Conservation (phyloP, 2,113 vertebrate genomes). For the Anarhynchus alexandrinus region DNA sequence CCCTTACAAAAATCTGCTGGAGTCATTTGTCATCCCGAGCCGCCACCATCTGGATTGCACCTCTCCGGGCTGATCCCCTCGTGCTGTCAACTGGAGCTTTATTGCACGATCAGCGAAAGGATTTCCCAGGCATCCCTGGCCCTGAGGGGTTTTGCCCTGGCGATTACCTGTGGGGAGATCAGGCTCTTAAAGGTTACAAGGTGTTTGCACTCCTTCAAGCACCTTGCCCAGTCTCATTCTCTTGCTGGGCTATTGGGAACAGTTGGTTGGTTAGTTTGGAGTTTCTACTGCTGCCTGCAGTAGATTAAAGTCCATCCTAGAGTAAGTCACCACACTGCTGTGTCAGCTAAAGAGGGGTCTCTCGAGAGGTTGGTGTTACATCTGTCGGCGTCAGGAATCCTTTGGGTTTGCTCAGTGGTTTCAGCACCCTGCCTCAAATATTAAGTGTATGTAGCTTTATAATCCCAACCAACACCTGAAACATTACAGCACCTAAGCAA, state of each 20-base stretch:
- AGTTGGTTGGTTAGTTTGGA: neutral
- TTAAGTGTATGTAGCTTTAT: neutral
- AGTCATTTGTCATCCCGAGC: slow-evolving; percentile 21
- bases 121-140: neutral
- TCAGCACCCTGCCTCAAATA: neutral
- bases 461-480: neutral
- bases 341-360: neutral
- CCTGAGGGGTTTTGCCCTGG: neutral
- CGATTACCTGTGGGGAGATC: neutral
- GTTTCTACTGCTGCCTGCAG: neutral
- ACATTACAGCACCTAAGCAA: neutral
- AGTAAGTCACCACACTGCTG: neutral
- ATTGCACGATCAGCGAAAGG: neutral
- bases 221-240: neutral
- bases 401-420: neutral
- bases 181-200: neutral
- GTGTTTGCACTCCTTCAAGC: neutral
- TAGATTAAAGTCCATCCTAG: neutral
- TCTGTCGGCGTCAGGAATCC: neutral
- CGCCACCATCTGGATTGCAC: neutral
- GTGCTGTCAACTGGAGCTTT: neutral
- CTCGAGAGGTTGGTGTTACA: neutral
- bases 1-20: slow-evolving; percentile 13
- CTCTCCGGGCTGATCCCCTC: neutral
- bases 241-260: neutral